Evolutionary conservation across 2,888 invertebrate species (phyloP).

Genomic region (Parnassius orleans): DNA sequence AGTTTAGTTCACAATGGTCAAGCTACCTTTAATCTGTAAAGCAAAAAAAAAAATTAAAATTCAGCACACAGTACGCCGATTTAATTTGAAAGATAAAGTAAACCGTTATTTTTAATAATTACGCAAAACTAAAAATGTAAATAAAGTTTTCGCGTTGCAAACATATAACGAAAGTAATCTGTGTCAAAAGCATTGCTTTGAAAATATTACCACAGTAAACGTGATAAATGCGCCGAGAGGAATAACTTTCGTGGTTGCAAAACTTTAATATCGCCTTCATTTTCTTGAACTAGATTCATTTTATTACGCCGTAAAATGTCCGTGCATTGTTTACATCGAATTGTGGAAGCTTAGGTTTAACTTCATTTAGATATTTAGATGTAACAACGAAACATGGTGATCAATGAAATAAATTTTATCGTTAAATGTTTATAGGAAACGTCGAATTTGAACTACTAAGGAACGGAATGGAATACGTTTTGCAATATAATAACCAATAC

Average conservation of each 20-base stretch:
- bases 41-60: no score
- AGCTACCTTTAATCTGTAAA: no score
- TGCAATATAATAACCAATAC: slow-evolving; percentile 41
- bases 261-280: slow-evolving; percentile 51
- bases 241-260: slow-evolving; percentile 57
- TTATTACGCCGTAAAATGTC: slow-evolving; percentile 35
- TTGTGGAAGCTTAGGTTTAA: slow-evolving; percentile 25
- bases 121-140: slow-evolving; percentile 33
- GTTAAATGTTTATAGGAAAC: slow-evolving; percentile 22
- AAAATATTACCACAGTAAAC: slow-evolving; percentile 64
- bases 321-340: slow-evolving; percentile 22
- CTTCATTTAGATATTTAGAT: slow-evolving; percentile 28
- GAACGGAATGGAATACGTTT: slow-evolving; percentile 26
- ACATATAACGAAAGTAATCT: slow-evolving; percentile 64
- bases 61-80: no score
- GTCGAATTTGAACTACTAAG: slow-evolving; percentile 17
- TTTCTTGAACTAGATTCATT: slow-evolving; percentile 39
- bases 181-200: slow-evolving; percentile 66
- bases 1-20: no score
- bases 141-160: slow-evolving; percentile 34
- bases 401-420: slow-evolving; percentile 23
- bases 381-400: slow-evolving; percentile 21
- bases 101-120: slow-evolving; percentile 22
- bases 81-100: neutral
- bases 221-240: slow-evolving; percentile 62